phyloP scores from a whole-genome alignment of 1,140 invertebrate species.

The Anastatus disparis region DNA sequence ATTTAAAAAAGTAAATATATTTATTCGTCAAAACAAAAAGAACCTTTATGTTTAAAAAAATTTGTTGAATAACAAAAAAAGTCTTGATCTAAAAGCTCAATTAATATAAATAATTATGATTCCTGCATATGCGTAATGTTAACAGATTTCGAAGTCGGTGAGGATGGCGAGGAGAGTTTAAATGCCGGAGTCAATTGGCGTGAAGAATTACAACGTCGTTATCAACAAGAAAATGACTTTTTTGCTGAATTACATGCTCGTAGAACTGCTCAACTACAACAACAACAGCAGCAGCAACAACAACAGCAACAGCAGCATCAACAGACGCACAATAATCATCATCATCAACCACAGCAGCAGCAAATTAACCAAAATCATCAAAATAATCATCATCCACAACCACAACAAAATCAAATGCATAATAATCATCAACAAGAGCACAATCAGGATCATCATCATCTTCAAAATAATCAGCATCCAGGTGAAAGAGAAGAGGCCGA shows the following conservation, averaged over 20 bases:
- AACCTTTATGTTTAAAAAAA: too few relatives aligned
- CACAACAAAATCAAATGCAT: neutral
- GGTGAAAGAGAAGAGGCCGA: conserved; percentile 63
- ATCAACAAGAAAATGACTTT: conserved; percentile 75
- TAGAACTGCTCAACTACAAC: conserved; percentile 42
- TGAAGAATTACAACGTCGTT: conserved; percentile 73
- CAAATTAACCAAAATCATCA: neutral
- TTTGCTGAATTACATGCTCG: conserved; percentile 72
- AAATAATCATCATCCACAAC: neutral
- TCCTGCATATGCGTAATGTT: too few relatives aligned
- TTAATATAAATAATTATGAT: too few relatives aligned
- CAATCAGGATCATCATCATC: conserved; percentile 27
- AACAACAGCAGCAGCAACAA: conserved; percentile 1
- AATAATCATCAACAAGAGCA: neutral
- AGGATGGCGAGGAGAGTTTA: conserved; percentile 68
- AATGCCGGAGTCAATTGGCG: conserved; percentile 70
- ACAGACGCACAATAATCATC: neutral
- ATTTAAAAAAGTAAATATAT: too few relatives aligned
- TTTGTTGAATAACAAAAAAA: too few relatives aligned
- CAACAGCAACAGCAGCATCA: neutral
- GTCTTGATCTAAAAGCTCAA: too few relatives aligned
- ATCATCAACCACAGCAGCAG: conserved; percentile 2
- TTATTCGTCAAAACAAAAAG: too few relatives aligned
- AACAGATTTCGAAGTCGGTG: conserved; percentile 67
- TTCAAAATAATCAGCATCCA: conserved; percentile 58